These are phyloP conservation scores for Maccullochella peelii DNA, from an alignment of 2,113 vertebrate genomes.

Conservation along the genomic window DNA sequence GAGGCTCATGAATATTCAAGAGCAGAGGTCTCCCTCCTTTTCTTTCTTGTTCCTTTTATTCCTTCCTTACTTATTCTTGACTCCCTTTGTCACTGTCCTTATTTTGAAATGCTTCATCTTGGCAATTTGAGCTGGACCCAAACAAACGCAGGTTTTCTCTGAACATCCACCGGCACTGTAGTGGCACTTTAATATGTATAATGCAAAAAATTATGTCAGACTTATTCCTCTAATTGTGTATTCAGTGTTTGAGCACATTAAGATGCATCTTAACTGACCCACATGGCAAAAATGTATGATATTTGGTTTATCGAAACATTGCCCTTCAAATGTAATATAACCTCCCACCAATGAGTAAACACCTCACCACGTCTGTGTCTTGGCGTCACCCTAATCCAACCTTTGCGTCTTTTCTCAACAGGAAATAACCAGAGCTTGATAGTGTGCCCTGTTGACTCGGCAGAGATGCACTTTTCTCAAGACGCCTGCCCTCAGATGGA, in stretches of 20 bases:
- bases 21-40: neutral
- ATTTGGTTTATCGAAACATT: neutral
- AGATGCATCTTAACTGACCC: neutral
- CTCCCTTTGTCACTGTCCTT: neutral
- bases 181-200: conserved; percentile 31
- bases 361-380: neutral
- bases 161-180: neutral
- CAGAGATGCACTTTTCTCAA: conserved; percentile 42
- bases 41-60: neutral
- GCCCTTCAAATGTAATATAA: neutral
- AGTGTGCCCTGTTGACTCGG: conserved; percentile 4
- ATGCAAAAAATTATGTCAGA: conserved; percentile 24
- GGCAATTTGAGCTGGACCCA: conserved; percentile 26
- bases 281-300: neutral
- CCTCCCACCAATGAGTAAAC: neutral
- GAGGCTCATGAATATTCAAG: conserved; percentile 53
- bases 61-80: neutral
- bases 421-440: conserved; percentile 15
- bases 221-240: neutral
- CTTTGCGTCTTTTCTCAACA: conserved; percentile 11
- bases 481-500: conserved; percentile 53
- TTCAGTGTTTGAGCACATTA: conserved; percentile 26
- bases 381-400: neutral
- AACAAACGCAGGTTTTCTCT: neutral
- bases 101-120: conserved; percentile 12